These are phyloP conservation scores for Sinocyclocheilus anophthalmus DNA, from an alignment of 2,113 vertebrate species.

Conservation along the genomic window DNA sequence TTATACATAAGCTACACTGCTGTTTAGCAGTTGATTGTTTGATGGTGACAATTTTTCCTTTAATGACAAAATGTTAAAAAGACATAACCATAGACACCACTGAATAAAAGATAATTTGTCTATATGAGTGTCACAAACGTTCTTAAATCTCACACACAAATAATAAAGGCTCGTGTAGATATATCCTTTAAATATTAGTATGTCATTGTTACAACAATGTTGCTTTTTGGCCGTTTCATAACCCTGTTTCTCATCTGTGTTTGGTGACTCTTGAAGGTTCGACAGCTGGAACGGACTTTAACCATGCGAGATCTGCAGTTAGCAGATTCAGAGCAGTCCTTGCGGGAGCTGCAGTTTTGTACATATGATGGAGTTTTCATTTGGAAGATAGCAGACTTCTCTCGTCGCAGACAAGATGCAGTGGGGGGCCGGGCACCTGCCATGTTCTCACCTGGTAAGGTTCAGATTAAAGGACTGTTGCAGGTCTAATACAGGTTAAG, in stretches of 20 bases:
- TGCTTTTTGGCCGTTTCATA: background rate
- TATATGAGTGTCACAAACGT: background rate
- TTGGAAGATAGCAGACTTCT: constrained; percentile 94
- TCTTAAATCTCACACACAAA: too few relatives aligned
- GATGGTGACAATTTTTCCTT: too few relatives aligned
- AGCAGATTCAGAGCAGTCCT: constrained; percentile 86
- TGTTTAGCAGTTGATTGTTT: too few relatives aligned
- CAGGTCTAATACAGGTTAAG: too few relatives aligned
- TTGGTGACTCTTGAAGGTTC: constrained; percentile 76
- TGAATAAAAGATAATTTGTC: background rate
- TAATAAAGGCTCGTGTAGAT: too few relatives aligned
- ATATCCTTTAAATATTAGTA: background rate
- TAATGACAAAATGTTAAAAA: too few relatives aligned
- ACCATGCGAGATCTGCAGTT: constrained; percentile 90
- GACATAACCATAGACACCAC: background rate
- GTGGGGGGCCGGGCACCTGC: constrained; percentile 87
- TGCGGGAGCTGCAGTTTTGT: constrained; percentile 85
- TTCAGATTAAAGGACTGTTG: background rate
- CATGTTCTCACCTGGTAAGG: constrained; percentile 94
- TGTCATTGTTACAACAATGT: background rate
- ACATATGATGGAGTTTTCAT: constrained; percentile 92
- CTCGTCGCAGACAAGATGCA: constrained; percentile 91
- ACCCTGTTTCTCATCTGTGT: background rate
- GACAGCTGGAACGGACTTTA: constrained; percentile 90
- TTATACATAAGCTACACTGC: too few relatives aligned